These are phyloP conservation scores for Arge pagana DNA, from an alignment of 2,888 invertebrate species.

Conservation along the genomic window DNA sequence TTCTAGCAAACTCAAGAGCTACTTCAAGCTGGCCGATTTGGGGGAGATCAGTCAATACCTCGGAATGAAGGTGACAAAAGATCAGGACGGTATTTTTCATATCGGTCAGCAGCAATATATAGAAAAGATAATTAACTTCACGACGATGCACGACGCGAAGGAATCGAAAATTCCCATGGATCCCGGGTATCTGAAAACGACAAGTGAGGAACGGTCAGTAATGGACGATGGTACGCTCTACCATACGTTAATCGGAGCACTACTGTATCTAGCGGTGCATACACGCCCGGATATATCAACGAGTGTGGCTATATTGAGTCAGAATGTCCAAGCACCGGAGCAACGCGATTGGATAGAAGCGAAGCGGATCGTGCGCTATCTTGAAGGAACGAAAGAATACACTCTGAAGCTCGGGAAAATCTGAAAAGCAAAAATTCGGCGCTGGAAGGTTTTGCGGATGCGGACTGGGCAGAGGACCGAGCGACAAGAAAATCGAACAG, in stretches of 20 bases:
- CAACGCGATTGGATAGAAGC: constrained; percentile 39
- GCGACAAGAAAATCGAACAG: constrained; percentile 42
- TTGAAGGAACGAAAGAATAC: constrained; percentile 31
- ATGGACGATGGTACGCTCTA: constrained; percentile 12
- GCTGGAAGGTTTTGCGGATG: constrained; percentile 43
- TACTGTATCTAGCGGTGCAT: constrained; percentile 34
- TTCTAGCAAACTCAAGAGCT: not conserved
- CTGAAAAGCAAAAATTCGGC: constrained; percentile 4
- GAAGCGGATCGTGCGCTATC: constrained; percentile 37
- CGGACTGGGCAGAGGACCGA: constrained; percentile 44
- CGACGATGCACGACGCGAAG: constrained; percentile 28
- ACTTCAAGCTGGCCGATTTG: constrained; percentile 17
- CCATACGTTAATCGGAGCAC: constrained; percentile 24
- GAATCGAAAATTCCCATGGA: constrained; percentile 26
- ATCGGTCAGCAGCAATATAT: constrained; percentile 22
- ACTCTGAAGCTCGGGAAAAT: constrained; percentile 25
- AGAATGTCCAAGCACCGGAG: constrained; percentile 36
- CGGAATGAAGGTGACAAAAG: constrained; percentile 18
- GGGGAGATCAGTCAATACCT: constrained; percentile 13
- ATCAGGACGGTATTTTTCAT: constrained; percentile 7
- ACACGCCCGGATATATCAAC: constrained; percentile 40
- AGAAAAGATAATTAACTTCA: constrained; percentile 20
- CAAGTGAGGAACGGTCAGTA: constrained; percentile 1
- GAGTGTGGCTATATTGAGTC: constrained; percentile 36
- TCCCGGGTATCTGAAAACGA: constrained; percentile 21